These are phyloP conservation scores for Lasioglossum villosulum DNA, from an alignment of 2,888 invertebrate species.

Conservation along the genomic window DNA sequence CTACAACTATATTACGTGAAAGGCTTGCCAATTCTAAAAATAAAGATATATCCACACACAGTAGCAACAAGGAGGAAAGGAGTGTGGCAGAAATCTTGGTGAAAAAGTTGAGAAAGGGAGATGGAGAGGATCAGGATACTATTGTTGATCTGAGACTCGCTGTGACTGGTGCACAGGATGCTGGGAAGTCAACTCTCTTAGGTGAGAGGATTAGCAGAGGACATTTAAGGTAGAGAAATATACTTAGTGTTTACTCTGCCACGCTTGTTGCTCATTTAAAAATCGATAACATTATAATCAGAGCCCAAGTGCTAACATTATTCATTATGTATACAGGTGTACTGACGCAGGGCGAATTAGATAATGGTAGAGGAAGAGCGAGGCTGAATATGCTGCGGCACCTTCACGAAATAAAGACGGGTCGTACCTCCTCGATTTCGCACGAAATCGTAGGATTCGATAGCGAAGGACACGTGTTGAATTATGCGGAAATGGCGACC, in stretches of 20 bases:
- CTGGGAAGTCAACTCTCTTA: constrained; percentile 98
- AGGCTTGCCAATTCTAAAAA: constrained; percentile 85
- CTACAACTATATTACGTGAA: constrained; percentile 90
- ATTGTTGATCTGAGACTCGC: constrained; percentile 95
- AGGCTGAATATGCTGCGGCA: constrained; percentile 97
- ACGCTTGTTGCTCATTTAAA: constrained; percentile 24
- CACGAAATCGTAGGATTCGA: constrained; percentile 99
- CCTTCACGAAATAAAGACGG: constrained; percentile 97
- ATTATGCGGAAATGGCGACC: constrained; percentile 95
- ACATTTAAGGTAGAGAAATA: constrained; percentile 75
- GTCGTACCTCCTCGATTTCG: constrained; percentile 97
- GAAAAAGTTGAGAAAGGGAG: constrained; percentile 88
- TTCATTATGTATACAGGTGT: constrained; percentile 87
- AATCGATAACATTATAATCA: background rate
- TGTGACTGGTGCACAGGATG: constrained; percentile 97
- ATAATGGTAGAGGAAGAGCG: constrained; percentile 97
- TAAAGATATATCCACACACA: constrained; percentile 60
- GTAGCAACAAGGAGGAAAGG: constrained; percentile 81
- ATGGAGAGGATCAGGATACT: constrained; percentile 91
- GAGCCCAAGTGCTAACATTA: constrained; percentile 26
- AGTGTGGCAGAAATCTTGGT: constrained; percentile 95
- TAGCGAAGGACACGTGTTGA: constrained; percentile 92
- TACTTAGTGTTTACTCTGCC: constrained; percentile 67
- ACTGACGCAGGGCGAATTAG: constrained; percentile 96
- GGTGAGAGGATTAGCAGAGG: constrained; percentile 79